Base-by-base conservation (phyloP, 2,888 invertebrate genomes). In the Meandrusa payeni region DNA sequence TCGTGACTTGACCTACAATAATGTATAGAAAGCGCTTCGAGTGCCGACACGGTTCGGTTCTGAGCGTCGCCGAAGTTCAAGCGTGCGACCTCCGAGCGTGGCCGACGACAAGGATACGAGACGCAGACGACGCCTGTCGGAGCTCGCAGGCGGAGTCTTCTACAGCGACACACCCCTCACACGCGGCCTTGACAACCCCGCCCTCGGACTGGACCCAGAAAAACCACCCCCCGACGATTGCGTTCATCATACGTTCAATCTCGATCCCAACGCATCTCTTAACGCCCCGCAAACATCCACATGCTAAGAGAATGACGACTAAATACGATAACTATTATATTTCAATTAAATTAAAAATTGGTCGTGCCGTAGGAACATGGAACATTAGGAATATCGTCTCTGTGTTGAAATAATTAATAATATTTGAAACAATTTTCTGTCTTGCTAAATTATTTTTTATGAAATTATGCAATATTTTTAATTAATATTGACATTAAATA, bases 91-190 rank as follows among this genome's bases (percentile, higher is more conserved):
- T 6, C 80, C 85, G 13, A 68, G 77, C 54, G 47, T 80, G 27
- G 55, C 72, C 5, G 76, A 87, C 55, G 79, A 82, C 61, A 88
- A 83, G 58, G 88, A 88, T 61, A 78, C 77, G 41, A 67, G 83
- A 11, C 74, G 88, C 2, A 69, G 86, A 15, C 76, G 88, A 1
- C 68, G 87, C 4, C 74, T 88, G 9, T 88, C 88, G 3, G 85
- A 87, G 51, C 57, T 87, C 53, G 87, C 88, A 1, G 88, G 88
- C 15, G 88, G 88, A 3, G 80, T 86, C 23, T 88, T 87, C 70
- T 88, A 88, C 69, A 85, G 83, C 60, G 85, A 85, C 50, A 57
- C 62, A 3, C 58, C 69, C 1, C 68, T 76, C 42, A 57, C 72
- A 2, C 61, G 63, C 22, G 80, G 82, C 2, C 59, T 54, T 22